Percentiles rank a stretch among this genome's conserved stretches.
phyloP scores from a whole-genome alignment of 2,888 invertebrate species.

The Mamestra brassicae region DNA sequence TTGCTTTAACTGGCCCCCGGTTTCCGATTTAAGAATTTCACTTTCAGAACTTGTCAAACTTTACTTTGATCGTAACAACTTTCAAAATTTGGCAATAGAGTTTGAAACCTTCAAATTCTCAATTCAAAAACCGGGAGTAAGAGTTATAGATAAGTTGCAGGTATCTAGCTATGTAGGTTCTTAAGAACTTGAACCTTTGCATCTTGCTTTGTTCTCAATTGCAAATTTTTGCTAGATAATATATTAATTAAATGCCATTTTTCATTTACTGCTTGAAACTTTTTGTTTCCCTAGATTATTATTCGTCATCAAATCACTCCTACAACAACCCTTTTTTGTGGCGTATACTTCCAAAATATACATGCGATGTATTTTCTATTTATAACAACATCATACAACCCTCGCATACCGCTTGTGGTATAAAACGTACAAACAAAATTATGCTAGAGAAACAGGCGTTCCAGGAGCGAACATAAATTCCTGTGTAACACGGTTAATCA shows the following conservation, averaged over 20 bases:
- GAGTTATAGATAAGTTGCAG: background rate
- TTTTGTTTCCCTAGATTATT: conserved; percentile 10
- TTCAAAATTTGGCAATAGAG: background rate
- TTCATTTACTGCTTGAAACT: background rate
- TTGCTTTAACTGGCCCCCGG: background rate
- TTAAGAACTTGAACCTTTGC: too few species aligned
- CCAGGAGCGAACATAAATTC: conserved; percentile 76
- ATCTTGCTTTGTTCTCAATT: too few species aligned
- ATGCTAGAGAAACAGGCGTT: conserved; percentile 80
- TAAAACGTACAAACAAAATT: conserved; percentile 81
- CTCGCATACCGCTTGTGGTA: conserved; percentile 59
- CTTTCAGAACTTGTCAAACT: background rate
- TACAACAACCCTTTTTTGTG: conserved; percentile 23
- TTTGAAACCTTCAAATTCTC: background rate
- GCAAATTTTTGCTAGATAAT: too few species aligned
- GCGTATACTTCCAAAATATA: conserved; percentile 30
- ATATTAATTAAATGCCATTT: too few species aligned
- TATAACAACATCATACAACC: conserved; percentile 62
- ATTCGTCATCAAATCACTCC: conserved; percentile 23
- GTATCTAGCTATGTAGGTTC: too few species aligned
- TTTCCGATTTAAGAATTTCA: background rate
- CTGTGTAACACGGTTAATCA: conserved; percentile 81
- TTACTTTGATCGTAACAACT: background rate
- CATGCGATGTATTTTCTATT: conserved; percentile 46
- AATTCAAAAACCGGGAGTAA: background rate